Percentiles rank a stretch among this genome's conserved stretches.
Evolutionary conservation across 2,888 invertebrate species (phyloP).

Genomic region (Teleogryllus oceanicus): DNA sequence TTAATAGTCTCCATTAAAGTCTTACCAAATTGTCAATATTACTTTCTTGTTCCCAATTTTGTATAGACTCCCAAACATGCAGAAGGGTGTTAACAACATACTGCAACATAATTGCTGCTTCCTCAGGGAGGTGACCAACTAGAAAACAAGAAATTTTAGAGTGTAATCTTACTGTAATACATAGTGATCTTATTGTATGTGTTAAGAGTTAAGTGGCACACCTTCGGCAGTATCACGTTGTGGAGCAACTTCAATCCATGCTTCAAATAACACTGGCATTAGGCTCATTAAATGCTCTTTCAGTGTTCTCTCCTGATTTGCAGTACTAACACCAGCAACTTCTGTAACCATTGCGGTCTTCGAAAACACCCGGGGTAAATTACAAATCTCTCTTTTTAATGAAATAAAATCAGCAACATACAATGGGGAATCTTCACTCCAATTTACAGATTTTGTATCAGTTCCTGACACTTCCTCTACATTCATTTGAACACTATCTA

Average conservation of each 20-base stretch:
- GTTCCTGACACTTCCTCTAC: conserved; percentile 32
- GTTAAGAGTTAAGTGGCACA: neutral
- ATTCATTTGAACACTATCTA: conserved; percentile 46
- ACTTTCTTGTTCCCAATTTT: conserved; percentile 32
- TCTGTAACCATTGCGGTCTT: too few relatives aligned
- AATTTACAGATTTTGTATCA: neutral
- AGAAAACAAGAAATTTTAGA: too few relatives aligned
- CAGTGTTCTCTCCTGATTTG: conserved; percentile 45
- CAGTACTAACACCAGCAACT: neutral
- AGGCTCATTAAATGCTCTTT: conserved; percentile 63
- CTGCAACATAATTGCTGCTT: conserved; percentile 62
- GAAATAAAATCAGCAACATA: conserved; percentile 43
- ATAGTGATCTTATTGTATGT: too few relatives aligned
- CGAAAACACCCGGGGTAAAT: neutral
- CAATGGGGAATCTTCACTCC: conserved; percentile 45
- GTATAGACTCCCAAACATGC: conserved; percentile 52
- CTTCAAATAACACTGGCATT: conserved; percentile 74
- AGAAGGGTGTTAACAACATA: conserved; percentile 61
- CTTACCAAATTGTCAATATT: conserved; percentile 29
- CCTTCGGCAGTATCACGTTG: neutral
- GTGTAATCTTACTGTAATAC: too few relatives aligned
- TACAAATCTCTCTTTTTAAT: neutral
- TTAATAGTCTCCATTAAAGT: neutral
- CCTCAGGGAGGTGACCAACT: conserved; percentile 46
- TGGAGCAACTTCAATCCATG: conserved; percentile 70